phyloP scores from a whole-genome alignment of 2,113 vertebrate species.

The Cariama cristata region DNA sequence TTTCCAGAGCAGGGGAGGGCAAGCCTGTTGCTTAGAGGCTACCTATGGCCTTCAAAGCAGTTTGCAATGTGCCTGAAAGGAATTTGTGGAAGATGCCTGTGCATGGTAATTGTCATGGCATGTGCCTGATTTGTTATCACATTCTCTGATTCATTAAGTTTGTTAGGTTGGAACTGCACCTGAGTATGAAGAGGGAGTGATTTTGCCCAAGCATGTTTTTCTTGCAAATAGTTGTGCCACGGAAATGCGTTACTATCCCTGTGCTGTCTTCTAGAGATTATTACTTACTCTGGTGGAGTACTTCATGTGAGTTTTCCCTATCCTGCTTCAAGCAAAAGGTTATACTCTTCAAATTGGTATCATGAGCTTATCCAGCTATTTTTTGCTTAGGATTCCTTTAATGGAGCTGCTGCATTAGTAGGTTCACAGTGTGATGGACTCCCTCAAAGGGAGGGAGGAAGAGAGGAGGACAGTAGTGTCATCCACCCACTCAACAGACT shows the following conservation, averaged over 20 bases:
- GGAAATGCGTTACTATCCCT: background rate
- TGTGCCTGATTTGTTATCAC: background rate
- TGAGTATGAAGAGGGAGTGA: background rate
- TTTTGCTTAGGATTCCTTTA: background rate
- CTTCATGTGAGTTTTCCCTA: background rate
- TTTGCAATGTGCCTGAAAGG: background rate
- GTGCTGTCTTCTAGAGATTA: background rate
- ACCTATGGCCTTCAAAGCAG: background rate
- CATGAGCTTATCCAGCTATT: background rate
- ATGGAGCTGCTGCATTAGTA: background rate
- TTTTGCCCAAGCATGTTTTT: background rate
- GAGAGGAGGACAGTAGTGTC: background rate
- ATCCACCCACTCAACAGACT: background rate
- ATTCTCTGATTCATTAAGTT: background rate
- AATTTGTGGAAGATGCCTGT: background rate
- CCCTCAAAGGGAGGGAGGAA: background rate
- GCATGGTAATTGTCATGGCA: background rate
- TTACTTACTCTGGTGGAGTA: background rate
- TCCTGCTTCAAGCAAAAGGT: background rate
- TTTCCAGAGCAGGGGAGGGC: background rate
- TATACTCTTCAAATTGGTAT: background rate
- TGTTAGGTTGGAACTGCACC: background rate
- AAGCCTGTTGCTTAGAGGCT: background rate
- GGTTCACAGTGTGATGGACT: background rate
- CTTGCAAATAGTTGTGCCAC: background rate